These are phyloP conservation scores for Scaptomyza cyrtandrae DNA, from an alignment of 2,888 invertebrate genomes.

Conservation along the genomic window DNA sequence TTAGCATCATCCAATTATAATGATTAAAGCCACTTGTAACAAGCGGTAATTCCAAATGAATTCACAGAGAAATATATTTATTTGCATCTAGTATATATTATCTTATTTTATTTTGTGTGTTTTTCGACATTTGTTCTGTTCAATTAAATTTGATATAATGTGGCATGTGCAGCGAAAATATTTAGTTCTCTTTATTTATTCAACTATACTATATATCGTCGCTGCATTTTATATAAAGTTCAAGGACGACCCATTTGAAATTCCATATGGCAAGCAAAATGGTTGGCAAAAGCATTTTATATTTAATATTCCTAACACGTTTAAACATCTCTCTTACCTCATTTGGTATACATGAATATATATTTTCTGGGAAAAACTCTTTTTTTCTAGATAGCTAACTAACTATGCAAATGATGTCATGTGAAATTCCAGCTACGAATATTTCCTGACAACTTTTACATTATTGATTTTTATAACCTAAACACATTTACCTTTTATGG, in stretches of 20 bases:
- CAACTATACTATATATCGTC: slow-evolving; percentile 19
- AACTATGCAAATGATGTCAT: slow-evolving; percentile 31
- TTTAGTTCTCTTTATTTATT: slow-evolving; percentile 26
- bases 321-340: no score
- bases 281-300: not conserved
- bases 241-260: slow-evolving; percentile 28
- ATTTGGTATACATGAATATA: no score
- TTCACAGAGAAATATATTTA: slow-evolving; percentile 16
- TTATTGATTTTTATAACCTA: slow-evolving; percentile 33
- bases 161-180: slow-evolving; percentile 48
- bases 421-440: slow-evolving; percentile 15
- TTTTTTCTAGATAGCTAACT: not conserved
- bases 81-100: not conserved
- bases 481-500: no score
- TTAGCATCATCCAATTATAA: slow-evolving; percentile 40
- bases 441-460: slow-evolving; percentile 17
- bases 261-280: slow-evolving; percentile 15
- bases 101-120: not conserved
- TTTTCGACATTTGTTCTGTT: slow-evolving; percentile 21
- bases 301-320: no score
- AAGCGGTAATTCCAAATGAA: slow-evolving; percentile 20
- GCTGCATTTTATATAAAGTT: slow-evolving; percentile 37
- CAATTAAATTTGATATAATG: slow-evolving; percentile 68
- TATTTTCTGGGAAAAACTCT: no score
- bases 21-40: slow-evolving; percentile 13